Percentiles rank a stretch among this genome's conserved stretches.
Evolutionary conservation across 2,797 vertebrate species (phyloP).

Genomic region (Petrocephalus sullivani): DNA sequence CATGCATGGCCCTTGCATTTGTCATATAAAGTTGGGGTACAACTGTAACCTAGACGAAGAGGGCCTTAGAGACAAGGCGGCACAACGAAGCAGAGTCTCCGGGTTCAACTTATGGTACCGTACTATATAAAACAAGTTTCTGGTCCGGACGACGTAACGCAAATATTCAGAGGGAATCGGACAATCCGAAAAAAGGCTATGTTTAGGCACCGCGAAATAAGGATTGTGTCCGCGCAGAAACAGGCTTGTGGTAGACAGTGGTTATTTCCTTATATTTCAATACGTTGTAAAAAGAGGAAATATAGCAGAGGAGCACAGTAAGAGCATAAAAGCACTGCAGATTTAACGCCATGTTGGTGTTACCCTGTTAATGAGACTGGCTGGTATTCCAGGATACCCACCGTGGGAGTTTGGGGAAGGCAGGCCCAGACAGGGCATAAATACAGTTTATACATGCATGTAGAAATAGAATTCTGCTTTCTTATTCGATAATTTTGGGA

Average conservation of each 20-base stretch:
- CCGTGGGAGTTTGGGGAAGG: background rate
- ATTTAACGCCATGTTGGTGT: background rate
- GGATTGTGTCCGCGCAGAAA: background rate
- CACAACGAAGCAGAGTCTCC: background rate
- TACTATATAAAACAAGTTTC: conserved; percentile 47
- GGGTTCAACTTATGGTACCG: conserved; percentile 47
- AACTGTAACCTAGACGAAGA: conserved; percentile 7
- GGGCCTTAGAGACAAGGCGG: background rate
- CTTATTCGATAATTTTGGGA: background rate
- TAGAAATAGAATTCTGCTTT: background rate
- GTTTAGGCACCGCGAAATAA: background rate
- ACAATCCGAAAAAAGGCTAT: background rate
- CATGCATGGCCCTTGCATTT: conserved; percentile 53
- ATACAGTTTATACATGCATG: background rate
- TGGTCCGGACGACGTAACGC: conserved; percentile 27
- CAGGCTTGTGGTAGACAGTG: background rate
- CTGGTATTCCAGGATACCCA: background rate
- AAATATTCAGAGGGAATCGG: background rate
- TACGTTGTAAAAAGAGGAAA: conserved; percentile 1
- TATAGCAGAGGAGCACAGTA: background rate
- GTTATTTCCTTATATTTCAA: background rate
- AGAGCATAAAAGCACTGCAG: background rate
- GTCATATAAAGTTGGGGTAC: conserved; percentile 53
- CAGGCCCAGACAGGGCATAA: background rate
- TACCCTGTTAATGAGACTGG: background rate